Evolutionary conservation across 2,797 vertebrate genomes (phyloP).

Genomic region (Rhinichthys osculus): DNA sequence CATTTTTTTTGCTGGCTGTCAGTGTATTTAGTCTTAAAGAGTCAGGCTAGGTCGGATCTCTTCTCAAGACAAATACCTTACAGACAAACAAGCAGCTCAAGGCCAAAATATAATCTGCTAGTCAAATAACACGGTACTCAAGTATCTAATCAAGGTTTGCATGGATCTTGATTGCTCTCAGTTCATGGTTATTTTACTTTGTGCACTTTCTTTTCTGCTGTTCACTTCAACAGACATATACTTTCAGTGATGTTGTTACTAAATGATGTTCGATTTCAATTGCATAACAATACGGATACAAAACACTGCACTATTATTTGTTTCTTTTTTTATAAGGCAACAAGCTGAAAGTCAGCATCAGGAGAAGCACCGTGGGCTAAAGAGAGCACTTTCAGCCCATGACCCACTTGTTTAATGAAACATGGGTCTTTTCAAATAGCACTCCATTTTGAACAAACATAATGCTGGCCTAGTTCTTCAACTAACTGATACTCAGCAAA

Average conservation of each 20-base stretch:
- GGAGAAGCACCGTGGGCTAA: slow-evolving; percentile 25
- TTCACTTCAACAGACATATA: neutral
- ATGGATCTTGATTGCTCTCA: slow-evolving; percentile 22
- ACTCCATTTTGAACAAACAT: slow-evolving; percentile 43
- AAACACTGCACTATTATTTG: neutral
- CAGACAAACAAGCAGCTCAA: slow-evolving; percentile 26
- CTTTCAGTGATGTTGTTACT: neutral
- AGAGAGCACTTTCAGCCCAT: slow-evolving; percentile 40
- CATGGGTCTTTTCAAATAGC: slow-evolving; percentile 36
- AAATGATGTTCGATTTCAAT: neutral
- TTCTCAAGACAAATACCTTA: slow-evolving; percentile 44
- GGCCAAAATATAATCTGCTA: slow-evolving; percentile 17
- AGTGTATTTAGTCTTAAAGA: slow-evolving; percentile 30
- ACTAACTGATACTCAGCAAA: slow-evolving; percentile 29
- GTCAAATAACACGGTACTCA: slow-evolving; percentile 3
- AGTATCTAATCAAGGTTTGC: slow-evolving; percentile 31
- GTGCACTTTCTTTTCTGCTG: neutral
- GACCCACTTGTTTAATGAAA: slow-evolving; percentile 56
- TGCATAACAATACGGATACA: slow-evolving; percentile 6
- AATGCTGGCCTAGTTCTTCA: slow-evolving; percentile 43
- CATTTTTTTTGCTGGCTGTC: neutral
- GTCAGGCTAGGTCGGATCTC: slow-evolving; percentile 45
- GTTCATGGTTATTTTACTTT: slow-evolving; percentile 10
- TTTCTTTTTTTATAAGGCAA: neutral
- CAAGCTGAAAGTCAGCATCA: slow-evolving; percentile 37